Conservation (phyloP, 64 coral and sea anemone genomes). For the Cladopsammia gracilis region DNA sequence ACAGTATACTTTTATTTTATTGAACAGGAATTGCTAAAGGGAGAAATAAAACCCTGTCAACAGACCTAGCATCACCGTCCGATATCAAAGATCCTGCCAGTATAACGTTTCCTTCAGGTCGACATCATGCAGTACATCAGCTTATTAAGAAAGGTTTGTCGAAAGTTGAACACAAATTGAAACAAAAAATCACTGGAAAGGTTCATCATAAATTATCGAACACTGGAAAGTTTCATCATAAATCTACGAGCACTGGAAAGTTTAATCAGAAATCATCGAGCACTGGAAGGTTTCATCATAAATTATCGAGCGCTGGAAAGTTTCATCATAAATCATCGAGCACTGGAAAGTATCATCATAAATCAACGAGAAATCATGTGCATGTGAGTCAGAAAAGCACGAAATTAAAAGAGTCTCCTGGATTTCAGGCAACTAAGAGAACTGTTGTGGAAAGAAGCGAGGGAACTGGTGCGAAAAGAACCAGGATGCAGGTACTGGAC, state of each 20-base stretch:
- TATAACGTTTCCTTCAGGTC: neutral
- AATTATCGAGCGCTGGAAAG: no score
- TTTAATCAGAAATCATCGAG: no score
- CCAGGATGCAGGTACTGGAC: neutral
- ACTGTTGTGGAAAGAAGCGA: neutral
- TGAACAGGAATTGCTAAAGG: neutral
- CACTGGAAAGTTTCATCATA: no score
- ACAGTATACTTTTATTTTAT: neutral
- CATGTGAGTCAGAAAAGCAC: neutral
- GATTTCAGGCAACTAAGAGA: neutral
- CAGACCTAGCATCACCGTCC: neutral
- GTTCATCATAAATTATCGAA: neutral
- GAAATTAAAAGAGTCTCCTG: neutral
- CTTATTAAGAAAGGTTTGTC: neutral
- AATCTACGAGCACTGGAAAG: no score
- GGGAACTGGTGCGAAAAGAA: neutral
- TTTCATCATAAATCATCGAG: no score
- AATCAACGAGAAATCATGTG: no score
- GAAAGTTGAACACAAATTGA: neutral
- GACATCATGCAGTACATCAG: neutral
- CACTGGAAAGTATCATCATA: no score
- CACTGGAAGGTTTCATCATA: no score
- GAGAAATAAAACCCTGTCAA: neutral
- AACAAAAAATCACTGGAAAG: neutral
- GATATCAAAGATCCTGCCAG: neutral